phyloP scores from a whole-genome alignment of 2,113 vertebrate species.

The Tachysurus vachellii region DNA sequence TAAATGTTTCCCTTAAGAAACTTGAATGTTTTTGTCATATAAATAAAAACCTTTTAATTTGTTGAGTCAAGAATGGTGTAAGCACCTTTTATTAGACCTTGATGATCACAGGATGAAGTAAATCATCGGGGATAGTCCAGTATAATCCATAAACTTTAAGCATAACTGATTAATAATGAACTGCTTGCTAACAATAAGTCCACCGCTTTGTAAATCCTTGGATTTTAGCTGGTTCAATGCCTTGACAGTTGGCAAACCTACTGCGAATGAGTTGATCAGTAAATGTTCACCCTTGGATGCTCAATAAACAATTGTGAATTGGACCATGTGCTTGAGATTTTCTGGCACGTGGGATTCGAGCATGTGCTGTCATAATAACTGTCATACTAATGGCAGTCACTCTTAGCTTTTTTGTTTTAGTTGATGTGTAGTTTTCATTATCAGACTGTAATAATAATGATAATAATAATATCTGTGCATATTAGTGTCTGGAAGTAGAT shows the following conservation, averaged over 20 bases:
- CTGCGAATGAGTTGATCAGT: not conserved
- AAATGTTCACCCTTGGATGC: not conserved
- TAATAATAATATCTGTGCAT: not conserved
- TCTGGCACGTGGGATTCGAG: not conserved
- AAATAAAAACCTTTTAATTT: not conserved
- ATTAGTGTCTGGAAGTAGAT: constrained; percentile 4
- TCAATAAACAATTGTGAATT: constrained; percentile 25
- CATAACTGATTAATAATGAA: constrained; percentile 9
- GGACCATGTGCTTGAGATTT: not conserved
- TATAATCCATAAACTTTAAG: constrained; percentile 23
- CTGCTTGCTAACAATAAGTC: not conserved
- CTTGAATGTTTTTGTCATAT: not conserved
- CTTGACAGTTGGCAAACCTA: not conserved
- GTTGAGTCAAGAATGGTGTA: not conserved
- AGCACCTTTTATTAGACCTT: not conserved
- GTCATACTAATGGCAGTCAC: not conserved
- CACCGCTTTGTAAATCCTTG: not conserved
- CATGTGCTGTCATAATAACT: not conserved
- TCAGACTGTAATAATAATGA: not conserved
- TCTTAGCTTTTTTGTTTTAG: not conserved
- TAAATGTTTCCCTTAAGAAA: not conserved
- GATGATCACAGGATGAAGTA: not conserved
- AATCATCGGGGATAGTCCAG: not conserved
- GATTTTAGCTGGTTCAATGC: not conserved
- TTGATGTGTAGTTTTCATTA: not conserved